Percentiles rank a stretch among this genome's conserved stretches.
These are phyloP conservation scores for Drosophila kepulauana DNA, from an alignment of 1,140 invertebrate genomes.

Conservation along the genomic window DNA sequence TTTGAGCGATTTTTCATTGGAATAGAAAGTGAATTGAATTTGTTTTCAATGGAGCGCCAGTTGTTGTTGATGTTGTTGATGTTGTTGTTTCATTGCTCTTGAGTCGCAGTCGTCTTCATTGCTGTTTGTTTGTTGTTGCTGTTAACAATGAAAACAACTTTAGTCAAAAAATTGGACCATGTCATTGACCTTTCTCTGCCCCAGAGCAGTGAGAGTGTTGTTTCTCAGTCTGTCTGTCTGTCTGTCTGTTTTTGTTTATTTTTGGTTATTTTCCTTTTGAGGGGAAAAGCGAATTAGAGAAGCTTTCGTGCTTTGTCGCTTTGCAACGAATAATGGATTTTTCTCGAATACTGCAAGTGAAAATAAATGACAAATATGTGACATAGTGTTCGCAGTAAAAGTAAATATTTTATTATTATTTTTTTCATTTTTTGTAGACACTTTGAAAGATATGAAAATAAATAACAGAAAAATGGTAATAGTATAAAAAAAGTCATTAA, in stretches of 20 bases:
- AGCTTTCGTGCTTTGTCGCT: conserved; percentile 31
- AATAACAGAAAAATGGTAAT: too few relatives aligned
- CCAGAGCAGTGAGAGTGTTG: conserved; percentile 75
- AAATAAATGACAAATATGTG: neutral
- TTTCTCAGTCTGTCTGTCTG: conserved; percentile 38
- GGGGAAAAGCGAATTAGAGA: conserved; percentile 45
- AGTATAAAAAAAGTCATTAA: too few relatives aligned
- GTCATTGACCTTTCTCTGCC: conserved; percentile 77
- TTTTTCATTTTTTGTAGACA: too few relatives aligned
- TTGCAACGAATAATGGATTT: conserved; percentile 24
- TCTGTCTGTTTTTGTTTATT: conserved; percentile 33
- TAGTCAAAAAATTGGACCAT: conserved; percentile 66
- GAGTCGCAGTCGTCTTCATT: conserved; percentile 62
- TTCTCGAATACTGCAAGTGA: conserved; percentile 47
- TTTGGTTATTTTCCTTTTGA: conserved; percentile 11
- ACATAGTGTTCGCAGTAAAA: neutral
- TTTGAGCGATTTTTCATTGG: conserved; percentile 84
- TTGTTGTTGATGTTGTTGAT: conserved; percentile 15
- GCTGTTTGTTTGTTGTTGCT: conserved; percentile 37
- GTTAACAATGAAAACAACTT: conserved; percentile 69
- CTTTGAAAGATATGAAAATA: too few relatives aligned
- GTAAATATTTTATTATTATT: too few relatives aligned
- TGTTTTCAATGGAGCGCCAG: conserved; percentile 51
- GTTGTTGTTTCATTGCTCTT: conserved; percentile 67
- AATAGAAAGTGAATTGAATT: conserved; percentile 84